A percentile compares a stretch with the other conserved stretches of the same genome.
These are phyloP conservation scores for Macrochelys suwanniensis DNA, from an alignment of 2,797 vertebrate species.

Conservation along the genomic window DNA sequence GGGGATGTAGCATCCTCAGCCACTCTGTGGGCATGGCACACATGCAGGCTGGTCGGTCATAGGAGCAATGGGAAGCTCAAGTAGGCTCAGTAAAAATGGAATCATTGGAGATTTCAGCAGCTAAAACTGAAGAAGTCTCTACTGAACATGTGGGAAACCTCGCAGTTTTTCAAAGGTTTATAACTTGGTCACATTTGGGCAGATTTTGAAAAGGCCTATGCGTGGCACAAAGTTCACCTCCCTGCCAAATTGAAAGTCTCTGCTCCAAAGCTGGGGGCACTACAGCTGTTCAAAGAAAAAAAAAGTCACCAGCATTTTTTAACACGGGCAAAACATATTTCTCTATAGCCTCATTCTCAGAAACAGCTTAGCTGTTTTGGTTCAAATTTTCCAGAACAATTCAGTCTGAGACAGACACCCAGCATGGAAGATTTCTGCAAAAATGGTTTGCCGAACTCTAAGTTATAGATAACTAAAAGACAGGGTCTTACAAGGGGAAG, in stretches of 20 bases:
- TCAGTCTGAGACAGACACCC: not conserved
- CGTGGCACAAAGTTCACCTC: not conserved
- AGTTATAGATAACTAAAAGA: constrained; percentile 20
- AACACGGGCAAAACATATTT: rapidly evolving
- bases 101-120: not conserved
- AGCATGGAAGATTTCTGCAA: constrained; percentile 37
- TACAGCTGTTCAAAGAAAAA: not conserved
- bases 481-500: not conserved
- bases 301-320: not conserved
- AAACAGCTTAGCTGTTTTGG: not conserved
- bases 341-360: not conserved
- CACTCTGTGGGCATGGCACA: not conserved
- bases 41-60: not conserved
- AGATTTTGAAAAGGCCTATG: not conserved
- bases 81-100: not conserved
- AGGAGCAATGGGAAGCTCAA: not conserved
- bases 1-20: not conserved
- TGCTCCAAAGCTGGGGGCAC: not conserved
- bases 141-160: not conserved
- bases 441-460: constrained; percentile 14
- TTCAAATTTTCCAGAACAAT: constrained; percentile 10
- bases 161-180: not conserved
- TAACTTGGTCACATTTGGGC: too few species aligned
- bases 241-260: not conserved
- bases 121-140: not conserved